A percentile compares a stretch with the other conserved stretches of the same genome.
phyloP scores from a whole-genome alignment of 2,797 vertebrate genomes.

The Eurystomus glaucurus region DNA sequence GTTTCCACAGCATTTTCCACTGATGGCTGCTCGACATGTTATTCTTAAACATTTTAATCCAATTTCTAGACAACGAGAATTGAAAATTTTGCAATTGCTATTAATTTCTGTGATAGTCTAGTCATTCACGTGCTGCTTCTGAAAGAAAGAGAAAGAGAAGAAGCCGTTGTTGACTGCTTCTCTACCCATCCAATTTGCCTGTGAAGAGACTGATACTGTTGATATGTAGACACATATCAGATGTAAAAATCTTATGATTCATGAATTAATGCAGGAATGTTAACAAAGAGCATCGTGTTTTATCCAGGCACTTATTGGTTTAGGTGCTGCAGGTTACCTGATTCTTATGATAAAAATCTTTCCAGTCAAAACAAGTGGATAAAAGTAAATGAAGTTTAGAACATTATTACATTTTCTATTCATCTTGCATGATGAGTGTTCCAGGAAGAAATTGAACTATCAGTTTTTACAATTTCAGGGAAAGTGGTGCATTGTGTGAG shows the following conservation, averaged over 20 bases:
- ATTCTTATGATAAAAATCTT: not conserved
- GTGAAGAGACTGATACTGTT: not conserved
- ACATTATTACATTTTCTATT: not conserved
- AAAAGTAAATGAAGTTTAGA: not conserved
- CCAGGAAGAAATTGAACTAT: not conserved
- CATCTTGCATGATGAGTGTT: not conserved
- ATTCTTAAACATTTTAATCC: not conserved
- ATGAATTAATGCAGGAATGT: not conserved
- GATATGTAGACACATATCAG: not conserved
- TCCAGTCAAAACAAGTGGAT: not conserved
- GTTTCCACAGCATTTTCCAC: not conserved
- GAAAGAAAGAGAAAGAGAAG: not conserved
- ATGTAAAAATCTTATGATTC: not conserved
- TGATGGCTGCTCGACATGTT: not conserved
- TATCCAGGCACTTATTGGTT: not conserved
- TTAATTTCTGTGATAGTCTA: not conserved
- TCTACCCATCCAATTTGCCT: not conserved
- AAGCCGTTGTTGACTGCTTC: not conserved
- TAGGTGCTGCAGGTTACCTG: not conserved
- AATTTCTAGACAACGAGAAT: not conserved
- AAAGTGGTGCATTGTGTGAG: not conserved
- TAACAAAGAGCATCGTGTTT: not conserved
- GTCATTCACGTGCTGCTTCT: not conserved
- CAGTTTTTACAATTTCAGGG: not conserved
- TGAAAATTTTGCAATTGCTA: not conserved